Evolutionary conservation across 2,888 invertebrate species (phyloP).

Genomic region (Torymus auratus): DNA sequence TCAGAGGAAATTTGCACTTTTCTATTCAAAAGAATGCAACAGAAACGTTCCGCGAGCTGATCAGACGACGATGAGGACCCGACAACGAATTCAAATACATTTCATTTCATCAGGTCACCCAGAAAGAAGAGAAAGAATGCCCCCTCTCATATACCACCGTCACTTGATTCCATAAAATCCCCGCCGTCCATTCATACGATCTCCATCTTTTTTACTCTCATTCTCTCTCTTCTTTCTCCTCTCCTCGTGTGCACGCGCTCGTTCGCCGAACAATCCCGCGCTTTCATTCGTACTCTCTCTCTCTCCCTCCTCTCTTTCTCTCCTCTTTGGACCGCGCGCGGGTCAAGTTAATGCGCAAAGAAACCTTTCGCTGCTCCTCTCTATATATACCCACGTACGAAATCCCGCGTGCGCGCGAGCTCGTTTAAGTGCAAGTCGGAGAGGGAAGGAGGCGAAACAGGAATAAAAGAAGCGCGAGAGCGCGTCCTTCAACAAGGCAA

Average conservation of each 20-base stretch:
- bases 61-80: neutral
- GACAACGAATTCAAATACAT: slow-evolving; percentile 16
- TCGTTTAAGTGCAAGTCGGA: slow-evolving; percentile 25
- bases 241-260: neutral
- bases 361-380: slow-evolving; percentile 6
- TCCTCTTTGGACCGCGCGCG: neutral
- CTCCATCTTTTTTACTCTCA: slow-evolving; percentile 1
- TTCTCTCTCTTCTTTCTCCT: slow-evolving; percentile 8
- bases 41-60: too few relatives aligned
- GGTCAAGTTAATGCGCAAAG: slow-evolving; percentile 31
- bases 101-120: slow-evolving; percentile 16
- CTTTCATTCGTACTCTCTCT: slow-evolving; percentile 43
- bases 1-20: too few relatives aligned
- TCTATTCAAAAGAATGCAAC: too few relatives aligned
- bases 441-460: slow-evolving; percentile 6
- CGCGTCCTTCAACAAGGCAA: slow-evolving; percentile 14
- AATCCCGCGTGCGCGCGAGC: neutral
- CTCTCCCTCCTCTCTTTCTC: too few relatives aligned
- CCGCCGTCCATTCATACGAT: slow-evolving; percentile 24
- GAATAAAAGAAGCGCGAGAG: neutral
- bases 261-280: slow-evolving; percentile 29
- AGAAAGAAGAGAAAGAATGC: neutral
- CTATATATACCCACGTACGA: too few relatives aligned
- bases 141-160: neutral
- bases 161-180: slow-evolving; percentile 34